Evolutionary conservation across 2,888 invertebrate species (phyloP).

Genomic region (Cerceris rybyensis): DNA sequence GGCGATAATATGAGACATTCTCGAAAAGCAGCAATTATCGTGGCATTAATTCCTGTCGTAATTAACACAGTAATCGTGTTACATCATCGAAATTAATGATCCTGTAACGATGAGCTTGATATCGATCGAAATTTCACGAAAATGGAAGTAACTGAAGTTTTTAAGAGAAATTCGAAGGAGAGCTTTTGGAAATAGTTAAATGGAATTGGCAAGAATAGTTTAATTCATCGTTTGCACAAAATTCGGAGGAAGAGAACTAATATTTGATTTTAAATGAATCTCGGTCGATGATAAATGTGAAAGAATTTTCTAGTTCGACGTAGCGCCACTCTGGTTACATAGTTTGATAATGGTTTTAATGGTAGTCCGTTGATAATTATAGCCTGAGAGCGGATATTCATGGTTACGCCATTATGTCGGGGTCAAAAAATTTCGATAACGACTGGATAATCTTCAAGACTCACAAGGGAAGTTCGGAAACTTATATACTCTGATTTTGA

Average conservation of each 20-base stretch:
- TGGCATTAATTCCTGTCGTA: constrained; percentile 16
- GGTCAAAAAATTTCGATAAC: constrained; percentile 34
- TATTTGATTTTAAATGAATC: no score
- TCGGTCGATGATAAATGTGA: no score
- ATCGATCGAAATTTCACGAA: no score
- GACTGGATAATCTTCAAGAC: constrained; percentile 14
- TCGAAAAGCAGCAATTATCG: constrained; percentile 28
- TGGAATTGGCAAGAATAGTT: no score
- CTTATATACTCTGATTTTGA: no score
- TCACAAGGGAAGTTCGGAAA: no score
- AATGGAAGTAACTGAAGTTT: no score
- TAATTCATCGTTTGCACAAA: no score
- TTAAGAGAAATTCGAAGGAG: no score
- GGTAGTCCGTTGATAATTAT: constrained; percentile 19
- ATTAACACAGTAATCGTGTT: constrained; percentile 18
- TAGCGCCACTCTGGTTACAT: background rate
- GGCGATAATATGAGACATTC: background rate
- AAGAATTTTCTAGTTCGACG: background rate
- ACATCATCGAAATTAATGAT: background rate
- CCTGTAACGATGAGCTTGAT: no score
- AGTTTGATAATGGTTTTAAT: background rate
- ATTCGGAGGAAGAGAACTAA: no score
- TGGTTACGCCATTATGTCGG: constrained; percentile 15
- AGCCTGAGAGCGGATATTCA: background rate
- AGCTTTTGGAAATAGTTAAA: no score